Evolutionary conservation across 1,140 invertebrate species (phyloP), one percentile per base, ranked within the genome.

Genomic region (Calliopsis andreniformis): DNA sequence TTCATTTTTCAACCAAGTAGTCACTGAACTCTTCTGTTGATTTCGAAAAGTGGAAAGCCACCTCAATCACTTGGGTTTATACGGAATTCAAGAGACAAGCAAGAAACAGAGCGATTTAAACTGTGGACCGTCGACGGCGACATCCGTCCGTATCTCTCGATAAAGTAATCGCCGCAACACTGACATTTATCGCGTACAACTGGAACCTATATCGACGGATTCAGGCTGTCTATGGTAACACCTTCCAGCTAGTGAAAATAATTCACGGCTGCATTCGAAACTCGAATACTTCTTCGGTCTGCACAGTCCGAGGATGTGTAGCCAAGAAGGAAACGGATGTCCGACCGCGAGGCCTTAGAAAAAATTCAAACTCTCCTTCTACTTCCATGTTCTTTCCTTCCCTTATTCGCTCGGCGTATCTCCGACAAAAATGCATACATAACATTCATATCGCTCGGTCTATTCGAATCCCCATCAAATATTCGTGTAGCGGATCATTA

Each of bases 351-450:
- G 30, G 4, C 20, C 32, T 28, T 20, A n/a, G 30, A 75, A 56
- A 49, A 79, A 76, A 79, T 79, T 81, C 79, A 81, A 79, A 79
- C 69, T 79, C 51, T 56, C 53, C 14, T 18, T 10, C 51, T 51
- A 35, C 18, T 23, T 3, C 12, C 56, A 12, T n/a, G n/a, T n/a
- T n/a, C n/a, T n/a, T n/a, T n/a, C n/a, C n/a, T n/a, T n/a, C n/a
- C n/a, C n/a, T n/a, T n/a, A n/a, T n/a, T n/a, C n/a, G n/a, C n/a
- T n/a, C n/a, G n/a, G n/a, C n/a, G n/a, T n/a, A n/a, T n/a, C 8
- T 20, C 10, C 1, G 5, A 35, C 28, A 25, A 55, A 47, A 71
- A 47, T 14, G 47, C 1, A 0, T 12, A 20, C 18, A n/a, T n/a
- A n/a, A n/a, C n/a, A n/a, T n/a, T n/a, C n/a, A n/a, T n/a, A n/a